Percentiles rank a stretch among this genome's conserved stretches.
Evolutionary conservation across 2,797 vertebrate species (phyloP).

Genomic region (Coccyzus lansbergi): DNA sequence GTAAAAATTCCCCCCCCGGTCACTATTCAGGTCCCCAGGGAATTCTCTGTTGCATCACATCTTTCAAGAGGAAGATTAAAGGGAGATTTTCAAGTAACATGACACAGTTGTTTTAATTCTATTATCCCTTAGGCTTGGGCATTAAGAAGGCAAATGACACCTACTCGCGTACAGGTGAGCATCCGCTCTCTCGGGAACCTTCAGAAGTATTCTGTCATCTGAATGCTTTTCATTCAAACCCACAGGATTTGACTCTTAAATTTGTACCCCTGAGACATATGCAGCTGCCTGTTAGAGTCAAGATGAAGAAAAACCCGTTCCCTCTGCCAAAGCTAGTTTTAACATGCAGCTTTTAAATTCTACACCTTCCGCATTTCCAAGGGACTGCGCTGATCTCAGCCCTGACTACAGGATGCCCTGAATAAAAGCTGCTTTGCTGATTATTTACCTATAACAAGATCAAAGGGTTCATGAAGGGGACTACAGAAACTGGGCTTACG

Average conservation of each 20-base stretch:
- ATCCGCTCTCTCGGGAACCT: background rate
- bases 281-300: background rate
- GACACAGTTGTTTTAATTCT: constrained; percentile 25
- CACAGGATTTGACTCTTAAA: constrained; percentile 47
- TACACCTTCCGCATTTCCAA: background rate
- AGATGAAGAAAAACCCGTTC: background rate
- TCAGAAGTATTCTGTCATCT: background rate
- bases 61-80: constrained; percentile 17
- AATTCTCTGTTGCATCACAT: background rate
- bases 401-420: background rate
- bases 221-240: background rate
- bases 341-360: background rate
- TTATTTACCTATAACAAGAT: background rate
- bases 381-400: background rate
- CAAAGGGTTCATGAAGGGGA: background rate
- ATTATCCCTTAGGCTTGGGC: constrained; percentile 32
- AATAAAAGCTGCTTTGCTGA: background rate
- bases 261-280: constrained; percentile 2
- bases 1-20: background rate
- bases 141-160: constrained; percentile 27
- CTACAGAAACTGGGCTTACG: background rate
- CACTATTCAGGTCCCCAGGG: constrained; percentile 7
- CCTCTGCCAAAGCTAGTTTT: background rate
- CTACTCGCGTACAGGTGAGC: background rate
- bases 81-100: background rate